Evolutionary conservation across 2,888 invertebrate genomes (phyloP).

Genomic region (Drosophila siamana): DNA sequence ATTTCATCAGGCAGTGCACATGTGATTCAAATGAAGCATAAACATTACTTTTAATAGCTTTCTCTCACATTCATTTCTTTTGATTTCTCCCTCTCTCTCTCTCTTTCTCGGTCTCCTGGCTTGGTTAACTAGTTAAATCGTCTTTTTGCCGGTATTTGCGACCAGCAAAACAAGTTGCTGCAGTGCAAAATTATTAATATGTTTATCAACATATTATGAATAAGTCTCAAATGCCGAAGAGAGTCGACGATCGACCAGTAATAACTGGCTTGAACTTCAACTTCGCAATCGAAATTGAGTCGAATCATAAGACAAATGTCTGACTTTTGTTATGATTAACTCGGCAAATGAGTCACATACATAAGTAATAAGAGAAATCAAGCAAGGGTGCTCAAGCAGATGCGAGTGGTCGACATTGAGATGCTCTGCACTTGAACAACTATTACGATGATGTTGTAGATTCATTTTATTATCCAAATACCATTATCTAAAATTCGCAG

Average conservation of each 20-base stretch:
- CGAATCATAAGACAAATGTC: not conserved
- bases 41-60: constrained; percentile 52
- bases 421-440: constrained; percentile 2
- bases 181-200: constrained; percentile 25
- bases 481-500: not conserved
- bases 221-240: constrained; percentile 7
- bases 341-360: constrained; percentile 41
- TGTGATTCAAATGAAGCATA: constrained; percentile 50
- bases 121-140: constrained; percentile 28
- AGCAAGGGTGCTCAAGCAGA: not conserved
- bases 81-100: too few relatives aligned
- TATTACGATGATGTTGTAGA: too few relatives aligned
- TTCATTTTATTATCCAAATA: not conserved
- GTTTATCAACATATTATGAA: constrained; percentile 5
- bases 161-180: constrained; percentile 18
- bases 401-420: too few relatives aligned
- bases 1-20: constrained; percentile 36
- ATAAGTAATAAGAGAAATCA: not conserved
- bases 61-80: constrained; percentile 1
- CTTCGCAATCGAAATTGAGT: constrained; percentile 7
- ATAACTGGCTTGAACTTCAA: constrained; percentile 22
- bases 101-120: not conserved
- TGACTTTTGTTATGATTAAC: constrained; percentile 6
- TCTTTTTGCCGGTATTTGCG: constrained; percentile 16
- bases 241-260: constrained; percentile 28